Percentiles rank a stretch among this genome's conserved stretches.
Evolutionary conservation across 2,888 invertebrate species (phyloP).

Genomic region (Chrysomela aeneicollis): DNA sequence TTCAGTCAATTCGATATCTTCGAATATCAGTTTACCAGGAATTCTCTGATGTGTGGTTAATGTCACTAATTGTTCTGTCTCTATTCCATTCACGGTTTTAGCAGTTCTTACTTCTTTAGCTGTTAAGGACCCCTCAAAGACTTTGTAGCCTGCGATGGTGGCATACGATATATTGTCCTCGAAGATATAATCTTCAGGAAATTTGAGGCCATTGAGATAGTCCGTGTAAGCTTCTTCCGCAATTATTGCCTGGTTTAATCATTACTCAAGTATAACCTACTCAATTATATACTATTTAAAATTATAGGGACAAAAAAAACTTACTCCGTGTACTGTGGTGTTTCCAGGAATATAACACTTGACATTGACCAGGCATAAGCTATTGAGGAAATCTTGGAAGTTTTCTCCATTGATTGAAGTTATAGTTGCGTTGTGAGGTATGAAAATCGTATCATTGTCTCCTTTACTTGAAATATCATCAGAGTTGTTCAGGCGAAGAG

Average conservation of each 20-base stretch:
- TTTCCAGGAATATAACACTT: constrained; percentile 56
- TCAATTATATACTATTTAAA: background rate
- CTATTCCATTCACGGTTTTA: constrained; percentile 61
- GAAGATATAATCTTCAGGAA: constrained; percentile 65
- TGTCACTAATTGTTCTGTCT: constrained; percentile 62
- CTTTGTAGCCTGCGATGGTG: constrained; percentile 62
- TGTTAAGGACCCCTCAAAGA: constrained; percentile 59
- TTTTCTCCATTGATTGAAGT: constrained; percentile 61
- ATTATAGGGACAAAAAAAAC: constrained; percentile 31
- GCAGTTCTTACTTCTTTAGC: constrained; percentile 56
- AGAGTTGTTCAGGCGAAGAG: constrained; percentile 12
- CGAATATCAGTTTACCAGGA: constrained; percentile 63
- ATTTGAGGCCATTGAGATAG: constrained; percentile 62
- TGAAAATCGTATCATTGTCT: constrained; percentile 35
- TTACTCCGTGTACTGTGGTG: constrained; percentile 64
- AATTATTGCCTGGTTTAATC: constrained; percentile 56
- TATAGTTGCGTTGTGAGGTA: constrained; percentile 55
- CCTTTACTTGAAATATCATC: constrained; percentile 12
- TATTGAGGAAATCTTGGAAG: constrained; percentile 60
- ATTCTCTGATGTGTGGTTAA: constrained; percentile 61
- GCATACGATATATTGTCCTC: constrained; percentile 52
- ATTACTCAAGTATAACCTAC: background rate
- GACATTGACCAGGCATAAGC: constrained; percentile 62
- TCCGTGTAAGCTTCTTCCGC: constrained; percentile 53
- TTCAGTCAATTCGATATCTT: constrained; percentile 63